Percentiles rank a stretch among this genome's conserved stretches.
Evolutionary conservation across 2,113 vertebrate species (phyloP).

Genomic region (Canis aureus): DNA sequence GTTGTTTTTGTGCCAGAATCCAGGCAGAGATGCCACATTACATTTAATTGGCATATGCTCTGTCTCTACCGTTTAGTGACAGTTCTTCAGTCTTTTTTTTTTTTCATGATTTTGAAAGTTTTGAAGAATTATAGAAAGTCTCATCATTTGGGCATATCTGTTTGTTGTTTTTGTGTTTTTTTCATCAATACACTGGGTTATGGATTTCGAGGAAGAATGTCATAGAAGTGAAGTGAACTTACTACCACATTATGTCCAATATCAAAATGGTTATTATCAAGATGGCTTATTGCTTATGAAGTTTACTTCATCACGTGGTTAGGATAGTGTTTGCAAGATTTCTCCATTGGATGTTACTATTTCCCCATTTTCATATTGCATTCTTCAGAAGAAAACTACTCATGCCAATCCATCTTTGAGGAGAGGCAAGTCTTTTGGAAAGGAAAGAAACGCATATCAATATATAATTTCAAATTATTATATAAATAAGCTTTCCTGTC

Average conservation of each 20-base stretch:
- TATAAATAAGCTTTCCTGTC: background rate
- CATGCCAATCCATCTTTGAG: background rate
- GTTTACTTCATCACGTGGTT: background rate
- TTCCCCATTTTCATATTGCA: background rate
- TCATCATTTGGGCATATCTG: background rate
- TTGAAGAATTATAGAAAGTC: background rate
- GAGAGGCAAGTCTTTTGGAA: background rate
- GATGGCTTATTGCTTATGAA: background rate
- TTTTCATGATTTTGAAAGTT: background rate
- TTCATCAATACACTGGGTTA: background rate
- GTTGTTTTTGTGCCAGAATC: background rate
- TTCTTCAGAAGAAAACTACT: background rate
- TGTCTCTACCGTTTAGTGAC: background rate
- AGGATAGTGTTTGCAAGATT: background rate
- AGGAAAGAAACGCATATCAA: too few species aligned
- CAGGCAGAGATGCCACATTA: background rate
- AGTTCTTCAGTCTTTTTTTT: background rate
- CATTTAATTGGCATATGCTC: background rate
- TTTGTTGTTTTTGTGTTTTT: background rate
- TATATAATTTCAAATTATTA: background rate
- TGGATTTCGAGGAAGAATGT: background rate
- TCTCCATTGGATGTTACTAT: background rate
- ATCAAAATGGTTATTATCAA: background rate
- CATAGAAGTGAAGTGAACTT: background rate
- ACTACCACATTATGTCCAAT: too few species aligned